Evolutionary conservation across 2,113 vertebrate genomes (phyloP).

Genomic region (Orcinus orca): DNA sequence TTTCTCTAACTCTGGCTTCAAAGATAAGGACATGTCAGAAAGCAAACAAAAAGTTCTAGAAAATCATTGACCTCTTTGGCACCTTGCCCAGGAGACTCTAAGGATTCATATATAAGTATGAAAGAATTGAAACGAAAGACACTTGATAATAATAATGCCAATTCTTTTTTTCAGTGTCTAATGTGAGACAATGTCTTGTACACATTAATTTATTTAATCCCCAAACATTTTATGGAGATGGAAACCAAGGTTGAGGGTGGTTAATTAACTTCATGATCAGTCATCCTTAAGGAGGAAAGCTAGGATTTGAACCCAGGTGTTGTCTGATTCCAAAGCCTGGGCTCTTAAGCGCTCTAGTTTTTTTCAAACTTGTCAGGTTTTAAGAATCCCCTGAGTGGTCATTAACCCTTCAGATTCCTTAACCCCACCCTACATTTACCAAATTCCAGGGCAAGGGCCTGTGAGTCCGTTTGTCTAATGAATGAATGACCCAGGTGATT

Average conservation of each 20-base stretch:
- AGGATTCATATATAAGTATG: constrained; percentile 23
- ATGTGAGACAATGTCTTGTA: neutral
- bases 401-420: constrained; percentile 43
- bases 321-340: neutral
- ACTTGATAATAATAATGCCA: constrained; percentile 15
- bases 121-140: constrained; percentile 26
- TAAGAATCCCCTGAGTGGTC: neutral
- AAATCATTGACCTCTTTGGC: neutral
- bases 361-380: neutral
- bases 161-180: neutral
- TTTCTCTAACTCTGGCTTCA: constrained; percentile 39
- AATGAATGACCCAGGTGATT: neutral
- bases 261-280: constrained; percentile 38
- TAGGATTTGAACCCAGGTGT: constrained; percentile 9
- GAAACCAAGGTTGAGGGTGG: neutral
- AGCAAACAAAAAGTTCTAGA: constrained; percentile 40
- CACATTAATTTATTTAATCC: constrained; percentile 9
- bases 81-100: neutral
- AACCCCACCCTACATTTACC: neutral
- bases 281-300: neutral
- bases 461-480: neutral
- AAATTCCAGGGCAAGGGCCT: neutral
- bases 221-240: neutral
- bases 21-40: neutral
- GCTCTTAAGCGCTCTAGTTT: neutral